Base-by-base conservation (phyloP, 2,797 vertebrate species). In the Dendrocincla tyrannina region DNA sequence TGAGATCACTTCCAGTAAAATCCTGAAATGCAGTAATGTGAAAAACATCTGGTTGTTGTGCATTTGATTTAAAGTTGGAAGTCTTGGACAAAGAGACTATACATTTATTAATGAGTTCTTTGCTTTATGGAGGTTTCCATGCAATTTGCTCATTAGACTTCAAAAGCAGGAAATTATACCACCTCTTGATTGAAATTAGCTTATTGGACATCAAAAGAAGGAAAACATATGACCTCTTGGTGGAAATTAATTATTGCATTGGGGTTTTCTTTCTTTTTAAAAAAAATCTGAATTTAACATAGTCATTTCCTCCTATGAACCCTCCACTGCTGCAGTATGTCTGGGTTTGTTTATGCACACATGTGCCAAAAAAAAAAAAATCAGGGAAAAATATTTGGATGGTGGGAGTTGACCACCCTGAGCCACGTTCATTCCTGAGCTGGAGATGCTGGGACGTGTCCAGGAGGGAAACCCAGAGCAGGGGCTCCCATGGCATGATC, bases 1-100 rank as follows among this genome's bases (percentile, higher is more conserved):
- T 98, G 98, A 98, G 98, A 97, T 98, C 98, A 98, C 97, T 98
- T 98, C 98, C 98, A 98, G 98, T 97, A 98, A 98, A 97, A 93
- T 82, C 93, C 76, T 96, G 95, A 95, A 95, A 87, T 80, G 95
- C 80, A 96, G 97, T 97, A 97, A 98, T 98, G 97, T 85, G 97
- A 97, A 97, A 98, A 98, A 96, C 98, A 98, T 98, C 98, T 98
- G 98, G 96, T 86, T 91, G 94, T 95, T 94, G 94, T 94, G 85
- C 46, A 0, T 97, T 97, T 98, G 97, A 97, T 97, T 98, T 97
- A 97, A 97, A 96, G 96, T 95, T 98, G 97, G 97, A 97, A 96
- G 95, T 89, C 91, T 66, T 69, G 89, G 92, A 73, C 89, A 97
- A 96, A 96, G 93, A 83, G 70, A 87, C 94, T 69, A 94, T 95